Evolutionary conservation across 2,797 vertebrate genomes (phyloP), one percentile per base, ranked within the genome.

Genomic region (Emys orbicularis): DNA sequence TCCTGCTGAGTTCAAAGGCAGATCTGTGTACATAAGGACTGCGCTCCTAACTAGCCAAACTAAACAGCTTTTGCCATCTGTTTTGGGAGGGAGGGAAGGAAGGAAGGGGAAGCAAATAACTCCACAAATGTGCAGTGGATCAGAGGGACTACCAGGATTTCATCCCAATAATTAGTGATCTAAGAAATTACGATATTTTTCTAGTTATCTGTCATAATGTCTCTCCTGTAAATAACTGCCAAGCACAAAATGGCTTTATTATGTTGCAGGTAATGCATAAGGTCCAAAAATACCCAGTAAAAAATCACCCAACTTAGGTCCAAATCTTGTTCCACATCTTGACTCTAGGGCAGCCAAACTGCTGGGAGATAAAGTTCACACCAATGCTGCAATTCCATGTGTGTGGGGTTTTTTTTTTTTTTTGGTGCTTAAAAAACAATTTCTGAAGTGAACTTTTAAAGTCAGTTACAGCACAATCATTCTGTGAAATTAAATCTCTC

Each of bases 321-420:
- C 57, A 82, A 90, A 52, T 65, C 89, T 81, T 1, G 31, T 53
- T 61, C 3, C 5, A 12, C 53, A 68, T n/a, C 19, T 68, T 34
- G 27, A 89, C 65, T 29, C 53, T 2, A 23, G 92, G 81, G 89
- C 68, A 87, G 53, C 61, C 83, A 49, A 72, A 84, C 86, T 68
- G 81, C 56, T 81, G 88, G 49, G 15, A 87, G 82, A 61, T 76
- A 25, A 44, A 83, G 82, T 83, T 83, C n/a, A 44, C 34, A 47
- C 59, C 41, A 65, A 83, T 56, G 76, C 37, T 41, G 19, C 6
- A 1, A 1, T 59, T 34, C 37, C 59, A 0, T n/a, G 50, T 5
- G 50, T 50, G 13, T 13, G 49, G 12, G 12, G 23, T 74, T 72
- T 68, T 34, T 31, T n/a, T n/a, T n/a, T n/a, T n/a, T n/a, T 68